A percentile compares a stretch with the other conserved stretches of the same genome.
Evolutionary conservation across 2,113 vertebrate species (phyloP).

Genomic region (Thamnaconus septentrionalis): DNA sequence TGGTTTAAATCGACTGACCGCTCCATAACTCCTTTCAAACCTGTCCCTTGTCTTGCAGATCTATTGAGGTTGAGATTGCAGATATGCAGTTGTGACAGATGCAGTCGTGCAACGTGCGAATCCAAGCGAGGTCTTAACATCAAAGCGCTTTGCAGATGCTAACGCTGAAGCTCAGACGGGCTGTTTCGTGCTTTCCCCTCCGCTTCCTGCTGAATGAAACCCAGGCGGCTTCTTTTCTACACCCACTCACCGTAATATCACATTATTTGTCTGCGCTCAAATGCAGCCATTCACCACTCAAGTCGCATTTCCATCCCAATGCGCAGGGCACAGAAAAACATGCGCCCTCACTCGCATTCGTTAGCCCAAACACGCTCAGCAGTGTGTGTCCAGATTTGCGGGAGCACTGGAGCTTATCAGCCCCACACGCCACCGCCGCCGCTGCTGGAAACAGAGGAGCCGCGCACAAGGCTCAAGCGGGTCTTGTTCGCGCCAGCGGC

Average conservation of each 20-base stretch:
- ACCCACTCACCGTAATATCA: too few relatives aligned
- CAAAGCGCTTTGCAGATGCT: neutral
- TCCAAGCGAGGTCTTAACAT: neutral
- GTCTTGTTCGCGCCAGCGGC: constrained; percentile 29
- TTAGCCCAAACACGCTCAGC: neutral
- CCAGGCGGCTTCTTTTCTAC: too few relatives aligned
- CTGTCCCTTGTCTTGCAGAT: constrained; percentile 12
- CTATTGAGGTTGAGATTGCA: neutral
- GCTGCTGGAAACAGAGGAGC: constrained; percentile 23
- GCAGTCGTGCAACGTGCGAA: neutral
- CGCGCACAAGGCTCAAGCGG: constrained; percentile 28
- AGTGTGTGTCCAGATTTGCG: constrained; percentile 17
- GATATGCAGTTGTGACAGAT: neutral
- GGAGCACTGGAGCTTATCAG: constrained; percentile 24
- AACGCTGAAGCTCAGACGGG: neutral
- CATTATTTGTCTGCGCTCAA: neutral
- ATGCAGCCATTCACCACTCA: neutral
- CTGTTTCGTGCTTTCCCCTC: too few relatives aligned
- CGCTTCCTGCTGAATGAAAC: too few relatives aligned
- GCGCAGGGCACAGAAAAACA: neutral
- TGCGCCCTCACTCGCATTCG: neutral
- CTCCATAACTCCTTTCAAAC: neutral
- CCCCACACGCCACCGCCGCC: constrained; percentile 8
- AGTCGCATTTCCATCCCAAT: neutral
- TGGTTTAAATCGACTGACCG: constrained; percentile 5